These are phyloP conservation scores for Ceyx erithaca DNA, from an alignment of 2,797 vertebrate genomes.

Conservation along the genomic window DNA sequence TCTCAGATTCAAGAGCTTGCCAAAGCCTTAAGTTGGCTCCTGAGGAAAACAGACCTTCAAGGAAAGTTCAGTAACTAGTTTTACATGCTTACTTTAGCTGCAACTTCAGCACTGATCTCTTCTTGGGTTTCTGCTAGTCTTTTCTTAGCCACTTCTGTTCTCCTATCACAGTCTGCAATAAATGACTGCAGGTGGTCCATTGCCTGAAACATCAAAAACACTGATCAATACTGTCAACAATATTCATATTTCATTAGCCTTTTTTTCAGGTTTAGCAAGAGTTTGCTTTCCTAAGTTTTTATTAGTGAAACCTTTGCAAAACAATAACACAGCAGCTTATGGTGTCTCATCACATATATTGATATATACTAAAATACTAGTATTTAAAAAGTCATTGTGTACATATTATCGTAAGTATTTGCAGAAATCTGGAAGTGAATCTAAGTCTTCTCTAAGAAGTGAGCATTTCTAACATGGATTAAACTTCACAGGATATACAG, in stretches of 20 bases:
- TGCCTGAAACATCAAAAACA: constrained; percentile 81
- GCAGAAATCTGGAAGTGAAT: not conserved
- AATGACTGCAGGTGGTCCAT: constrained; percentile 97
- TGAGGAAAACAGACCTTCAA: not conserved
- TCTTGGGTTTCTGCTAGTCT: constrained; percentile 97
- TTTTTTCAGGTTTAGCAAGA: not conserved
- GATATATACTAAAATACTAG: not conserved
- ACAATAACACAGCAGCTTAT: not conserved
- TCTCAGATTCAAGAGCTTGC: not conserved
- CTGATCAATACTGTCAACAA: constrained; percentile 6
- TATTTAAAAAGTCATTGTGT: not conserved
- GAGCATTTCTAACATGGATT: not conserved
- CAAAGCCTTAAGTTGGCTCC: not conserved
- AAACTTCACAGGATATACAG: not conserved
- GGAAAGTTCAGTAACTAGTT: not conserved
- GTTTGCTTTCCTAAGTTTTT: not conserved
- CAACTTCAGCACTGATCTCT: constrained; percentile 98
- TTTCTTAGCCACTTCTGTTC: constrained; percentile 97
- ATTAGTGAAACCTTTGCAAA: not conserved
- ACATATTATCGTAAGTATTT: not conserved
- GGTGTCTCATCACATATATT: not conserved
- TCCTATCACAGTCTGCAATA: constrained; percentile 95
- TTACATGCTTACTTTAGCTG: constrained; percentile 88
- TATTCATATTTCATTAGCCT: not conserved
- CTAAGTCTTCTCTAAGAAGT: not conserved